Base-by-base conservation (phyloP, 2,888 invertebrate species). In the Tiliacea aurago region DNA sequence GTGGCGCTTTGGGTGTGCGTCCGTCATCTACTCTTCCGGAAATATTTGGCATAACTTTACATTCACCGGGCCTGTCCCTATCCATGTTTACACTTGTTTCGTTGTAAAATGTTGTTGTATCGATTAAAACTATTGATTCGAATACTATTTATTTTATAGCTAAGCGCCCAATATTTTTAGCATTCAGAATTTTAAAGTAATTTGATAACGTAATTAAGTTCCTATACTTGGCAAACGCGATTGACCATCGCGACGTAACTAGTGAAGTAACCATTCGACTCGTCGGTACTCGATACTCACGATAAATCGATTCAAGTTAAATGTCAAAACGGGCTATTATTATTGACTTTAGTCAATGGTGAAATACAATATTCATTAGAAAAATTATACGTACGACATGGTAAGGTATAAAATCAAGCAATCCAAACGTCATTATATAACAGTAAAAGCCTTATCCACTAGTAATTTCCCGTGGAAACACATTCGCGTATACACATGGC, bases 11-110 rank as follows among this genome's bases (percentile, higher is more conserved):
- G 41, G 33, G 61, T 28, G 45, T 41, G 62, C n/a, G 13, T 56
- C 66, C 33, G 56, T 63, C 56, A 58, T 66, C 62, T 75, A 43
- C 28, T 62, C 59, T 45, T 75, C 81, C 85, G 81, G 84, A 85
- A 87, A 87, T 86, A 80, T 79, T 85, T 84, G 76, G 78, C 76
- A 87, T 85, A 76, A 72, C 81, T 78, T 23, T 45, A 45, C 13
- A 28, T 28, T 28, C 11, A 49, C 56, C 58, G 11, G 59, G 73
- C 43, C 23, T 69, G 47, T 28, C 72, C 47, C 61, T 61, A 59
- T 62, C 53, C 53, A 74, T 71, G 62, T 74, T 62, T 70, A 70
- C 28, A 73, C 15, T 62, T 84, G 64, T 73, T 70, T 64, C 63
- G 3, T 37, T 73, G 28, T 79, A 28, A 28, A 45, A 23, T 41